Evolutionary conservation across 2,113 vertebrate genomes (phyloP).

Genomic region (Irena cyanogastra): DNA sequence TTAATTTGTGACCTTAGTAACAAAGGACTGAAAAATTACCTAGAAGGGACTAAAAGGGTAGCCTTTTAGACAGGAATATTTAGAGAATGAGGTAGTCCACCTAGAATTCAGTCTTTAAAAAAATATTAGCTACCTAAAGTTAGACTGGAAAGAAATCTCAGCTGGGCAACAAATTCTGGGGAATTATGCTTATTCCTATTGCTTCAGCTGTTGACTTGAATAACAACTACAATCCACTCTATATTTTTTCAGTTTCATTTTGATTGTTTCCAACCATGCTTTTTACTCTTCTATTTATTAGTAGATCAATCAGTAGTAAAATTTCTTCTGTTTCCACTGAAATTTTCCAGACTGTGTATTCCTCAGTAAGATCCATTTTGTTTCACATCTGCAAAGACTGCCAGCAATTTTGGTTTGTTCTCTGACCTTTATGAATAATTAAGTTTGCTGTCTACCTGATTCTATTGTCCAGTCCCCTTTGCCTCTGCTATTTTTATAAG

Average conservation of each 20-base stretch:
- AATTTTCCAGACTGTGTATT: not conserved
- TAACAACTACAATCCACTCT: not conserved
- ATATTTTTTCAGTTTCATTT: not conserved
- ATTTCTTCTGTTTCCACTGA: not conserved
- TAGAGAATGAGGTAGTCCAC: not conserved
- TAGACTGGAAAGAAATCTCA: not conserved
- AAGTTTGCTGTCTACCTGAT: conserved; percentile 29
- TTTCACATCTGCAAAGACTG: not conserved
- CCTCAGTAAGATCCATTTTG: not conserved
- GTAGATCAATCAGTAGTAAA: not conserved
- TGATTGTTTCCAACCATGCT: not conserved
- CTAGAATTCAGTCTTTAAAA: not conserved
- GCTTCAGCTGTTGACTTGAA: not conserved
- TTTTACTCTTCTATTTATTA: not conserved
- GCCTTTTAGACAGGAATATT: too few species aligned
- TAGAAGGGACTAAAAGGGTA: not conserved
- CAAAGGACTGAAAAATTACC: not conserved
- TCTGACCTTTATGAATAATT: conserved; percentile 62
- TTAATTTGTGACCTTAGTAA: not conserved
- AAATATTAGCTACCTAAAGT: not conserved
- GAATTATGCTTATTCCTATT: not conserved
- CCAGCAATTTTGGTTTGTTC: conserved; percentile 25
- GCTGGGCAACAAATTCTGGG: not conserved
- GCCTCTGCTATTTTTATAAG: conserved; percentile 4
- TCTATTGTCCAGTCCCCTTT: not conserved